Evolutionary conservation across 2,888 invertebrate species (phyloP), one percentile per base, ranked within the genome.

Genomic region (Hemicrepidius hirtus): DNA sequence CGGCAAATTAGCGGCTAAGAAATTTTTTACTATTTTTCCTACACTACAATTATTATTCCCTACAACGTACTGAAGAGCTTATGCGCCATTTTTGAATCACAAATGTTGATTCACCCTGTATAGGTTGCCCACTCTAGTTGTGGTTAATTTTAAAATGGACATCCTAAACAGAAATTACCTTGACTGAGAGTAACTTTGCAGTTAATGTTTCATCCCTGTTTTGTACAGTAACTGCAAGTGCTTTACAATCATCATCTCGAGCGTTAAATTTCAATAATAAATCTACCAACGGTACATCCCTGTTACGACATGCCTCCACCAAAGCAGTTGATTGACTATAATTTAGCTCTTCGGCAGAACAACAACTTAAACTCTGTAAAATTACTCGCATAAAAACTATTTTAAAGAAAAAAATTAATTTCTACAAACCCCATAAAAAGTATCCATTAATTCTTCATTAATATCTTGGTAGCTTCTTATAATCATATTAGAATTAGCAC

Each of bases 231-330:
- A 95, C 92, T 35, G 90, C 87, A 50, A 98, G 88, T 2, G 98
- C 98, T 77, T 92, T 90, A 68, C 94, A 93, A 72, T 95, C 93
- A 71, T 96, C 94, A 88, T 99, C 99, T 18, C 93, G 88, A 0
- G 98, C 98, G 18, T 97, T 96, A 82, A 92, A 90, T 78, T 91
- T 90, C 62, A 97, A 86, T 57, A 97, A 86, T 64, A 94, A 85
- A 82, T 95, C 94, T n/a, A 94, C 92, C 81, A 95, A 90, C 24
- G 91, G 89, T 24, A 90, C 86, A 81, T 94, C 93, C 44, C 91
- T 88, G 77, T 91, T 90, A 69, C 90, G 88, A 77, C 92, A 92
- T 12, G 95, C 94, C 83, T 93, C 92, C 44, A 92, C 90, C 40
- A 95, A 85, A 0, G 92, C 88, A 75, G 90, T 89, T 77, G 89